phyloP scores from a whole-genome alignment of 2,113 vertebrate genomes.

The Pica pica region DNA sequence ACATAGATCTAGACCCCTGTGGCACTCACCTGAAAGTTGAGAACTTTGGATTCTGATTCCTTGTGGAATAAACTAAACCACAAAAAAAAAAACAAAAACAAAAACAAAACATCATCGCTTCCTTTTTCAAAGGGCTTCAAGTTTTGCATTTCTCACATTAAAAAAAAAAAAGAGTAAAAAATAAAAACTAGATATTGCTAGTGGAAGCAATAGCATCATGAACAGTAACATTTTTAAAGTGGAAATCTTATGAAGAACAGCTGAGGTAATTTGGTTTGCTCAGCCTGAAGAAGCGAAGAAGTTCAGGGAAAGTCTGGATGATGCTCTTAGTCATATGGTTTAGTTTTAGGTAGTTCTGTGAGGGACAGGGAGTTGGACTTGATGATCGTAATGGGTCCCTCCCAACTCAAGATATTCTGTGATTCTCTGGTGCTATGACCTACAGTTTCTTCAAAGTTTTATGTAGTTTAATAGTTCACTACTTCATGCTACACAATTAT shows the following conservation, averaged over 20 bases:
- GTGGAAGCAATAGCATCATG: not conserved
- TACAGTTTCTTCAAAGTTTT: not conserved
- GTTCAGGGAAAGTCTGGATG: not conserved
- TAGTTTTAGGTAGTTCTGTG: not conserved
- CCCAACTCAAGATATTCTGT: not conserved
- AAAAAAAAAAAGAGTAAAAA: not conserved
- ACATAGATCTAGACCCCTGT: not conserved
- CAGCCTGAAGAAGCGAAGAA: not conserved
- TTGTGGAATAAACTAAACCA: not conserved
- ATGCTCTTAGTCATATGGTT: not conserved
- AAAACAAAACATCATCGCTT: rapidly evolving
- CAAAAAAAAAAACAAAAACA: not conserved
- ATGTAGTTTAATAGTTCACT: not conserved
- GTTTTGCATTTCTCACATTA: not conserved
- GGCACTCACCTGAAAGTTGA: not conserved
- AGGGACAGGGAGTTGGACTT: not conserved
- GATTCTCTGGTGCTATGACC: not conserved
- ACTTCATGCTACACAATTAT: not conserved
- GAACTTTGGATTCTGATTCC: not conserved
- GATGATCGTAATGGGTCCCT: not conserved
- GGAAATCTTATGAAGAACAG: rapidly evolving
- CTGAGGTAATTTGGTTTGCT: not conserved
- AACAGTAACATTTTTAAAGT: not conserved
- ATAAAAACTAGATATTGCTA: not conserved
- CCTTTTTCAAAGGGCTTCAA: not conserved